Evolutionary conservation across 35 echinoderm and acorn worm species (phyloP), one percentile per base, ranked within the genome.

Genomic region (Stichopus chloronotus): DNA sequence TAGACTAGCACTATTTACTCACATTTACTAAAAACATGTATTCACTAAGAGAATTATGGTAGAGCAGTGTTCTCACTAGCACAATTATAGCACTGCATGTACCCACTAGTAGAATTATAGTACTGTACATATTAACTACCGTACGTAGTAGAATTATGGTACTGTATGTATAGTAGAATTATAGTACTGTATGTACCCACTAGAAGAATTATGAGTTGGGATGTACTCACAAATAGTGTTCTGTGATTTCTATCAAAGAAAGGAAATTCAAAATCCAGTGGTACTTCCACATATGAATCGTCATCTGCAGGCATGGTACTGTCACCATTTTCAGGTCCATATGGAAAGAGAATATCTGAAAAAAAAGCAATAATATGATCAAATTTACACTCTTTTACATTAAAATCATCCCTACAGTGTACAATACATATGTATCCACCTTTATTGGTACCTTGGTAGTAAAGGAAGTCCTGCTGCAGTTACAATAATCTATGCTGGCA

Each of bases 291-390:
- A 74, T 16, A 79, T 21, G 7, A 59, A 77, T 94, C 93, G 77
- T 94, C 93, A 4, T 72, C 55, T 69, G 63, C 91, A 8, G 53
- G 61, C 76, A 91, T 81, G 52, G 52, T 55, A 12, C 56, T 30
- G 81, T 94, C 93, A 20, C 24, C 76, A 79, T 76, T 76, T 82
- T 63, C 59, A 84, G 24, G 25, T 72, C 93, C 93, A 77, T 91
- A 94, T 1, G 87, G 87, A 82, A 91, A 91, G n/a, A 94, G 81
- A 13, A 94, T 63, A 94, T 83, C 93, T 94, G 93, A 19, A 90
- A 56, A 53, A 13, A 58, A 91, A 17, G 56, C 25, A 91, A 78
- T 55, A 68, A 58, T 9, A 56, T 2, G 77, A 79, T 9, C 9
- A 79, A 13, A 61, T 61, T 14, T 2, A 8, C 4, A 1, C 59